Percentiles rank a stretch among this genome's conserved stretches.
Conservation (phyloP, 64 coral and sea anemone genomes). For the Stichodactyla mertensii region DNA sequence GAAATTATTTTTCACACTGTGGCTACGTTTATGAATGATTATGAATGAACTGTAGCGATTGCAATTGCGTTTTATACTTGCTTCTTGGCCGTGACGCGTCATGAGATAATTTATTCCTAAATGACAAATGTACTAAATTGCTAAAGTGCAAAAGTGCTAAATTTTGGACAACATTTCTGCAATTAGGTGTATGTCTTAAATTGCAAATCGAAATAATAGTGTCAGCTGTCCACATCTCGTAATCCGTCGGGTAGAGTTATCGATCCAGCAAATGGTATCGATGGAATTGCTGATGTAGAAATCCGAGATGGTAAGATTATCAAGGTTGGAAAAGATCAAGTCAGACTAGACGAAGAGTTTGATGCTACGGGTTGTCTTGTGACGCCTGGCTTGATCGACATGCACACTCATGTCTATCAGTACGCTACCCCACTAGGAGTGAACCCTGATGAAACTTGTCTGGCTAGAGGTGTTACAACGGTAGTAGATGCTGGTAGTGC, state of each 20-base stretch:
- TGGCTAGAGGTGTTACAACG: conserved; percentile 74
- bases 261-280: conserved; percentile 63
- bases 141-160: too few species aligned
- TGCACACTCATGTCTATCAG: conserved; percentile 83
- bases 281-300: conserved; percentile 53
- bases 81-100: too few species aligned
- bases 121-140: too few species aligned
- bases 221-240: conserved; percentile 2
- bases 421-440: conserved; percentile 66
- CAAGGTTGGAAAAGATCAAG: conserved; percentile 22
- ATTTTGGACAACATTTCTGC: too few species aligned
- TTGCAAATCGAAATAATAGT: too few species aligned
- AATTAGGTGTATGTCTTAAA: too few species aligned
- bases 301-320: conserved; percentile 51
- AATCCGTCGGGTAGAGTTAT: conserved; percentile 73
- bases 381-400: conserved; percentile 78
- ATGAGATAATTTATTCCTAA: too few species aligned
- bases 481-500: conserved; percentile 97
- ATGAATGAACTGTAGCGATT: too few species aligned
- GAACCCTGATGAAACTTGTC: conserved; percentile 52
- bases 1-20: too few species aligned
- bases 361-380: conserved; percentile 64
- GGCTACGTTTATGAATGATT: too few species aligned
- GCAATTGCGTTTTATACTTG: too few species aligned
- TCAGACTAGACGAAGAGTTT: conserved; percentile 39